phyloP scores from a whole-genome alignment of 1,140 invertebrate species.

The Alviniconcha marisindica region DNA sequence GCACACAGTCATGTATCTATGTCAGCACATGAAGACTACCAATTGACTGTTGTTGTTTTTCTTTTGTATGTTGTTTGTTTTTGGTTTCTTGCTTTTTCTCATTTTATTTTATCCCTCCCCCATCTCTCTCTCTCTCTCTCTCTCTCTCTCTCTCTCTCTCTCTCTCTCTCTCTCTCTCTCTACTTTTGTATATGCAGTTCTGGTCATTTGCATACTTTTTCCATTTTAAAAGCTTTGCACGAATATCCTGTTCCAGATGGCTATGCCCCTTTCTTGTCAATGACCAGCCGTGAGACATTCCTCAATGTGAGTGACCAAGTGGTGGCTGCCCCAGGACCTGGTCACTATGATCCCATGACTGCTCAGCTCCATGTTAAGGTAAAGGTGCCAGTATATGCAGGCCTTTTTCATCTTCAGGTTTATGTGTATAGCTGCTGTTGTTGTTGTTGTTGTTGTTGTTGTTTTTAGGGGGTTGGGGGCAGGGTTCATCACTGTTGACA shows the following conservation, averaged over 20 bases:
- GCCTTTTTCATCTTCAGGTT: background rate
- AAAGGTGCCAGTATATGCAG: background rate
- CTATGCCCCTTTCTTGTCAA: constrained; percentile 77
- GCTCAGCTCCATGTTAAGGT: constrained; percentile 66
- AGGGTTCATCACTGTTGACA: background rate
- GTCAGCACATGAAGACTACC: no score
- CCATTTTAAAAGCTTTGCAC: no score
- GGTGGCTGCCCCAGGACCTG: constrained; percentile 75
- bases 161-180: background rate
- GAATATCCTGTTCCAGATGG: constrained; percentile 69
- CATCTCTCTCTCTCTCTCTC: background rate
- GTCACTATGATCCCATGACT: constrained; percentile 73
- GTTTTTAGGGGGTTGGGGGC: no score
- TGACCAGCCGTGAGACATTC: constrained; percentile 74
- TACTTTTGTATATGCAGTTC: no score
- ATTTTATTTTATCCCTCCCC: background rate
- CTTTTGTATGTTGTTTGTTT: background rate
- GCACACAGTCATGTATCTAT: no score
- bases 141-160: background rate
- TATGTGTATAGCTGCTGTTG: background rate
- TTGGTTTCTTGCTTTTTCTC: background rate
- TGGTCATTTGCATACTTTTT: no score
- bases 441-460: no score
- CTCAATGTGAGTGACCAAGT: constrained; percentile 70
- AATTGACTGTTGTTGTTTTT: background rate